Base-by-base conservation (phyloP, 2,888 invertebrate species). In the Amphimallon solstitiale region DNA sequence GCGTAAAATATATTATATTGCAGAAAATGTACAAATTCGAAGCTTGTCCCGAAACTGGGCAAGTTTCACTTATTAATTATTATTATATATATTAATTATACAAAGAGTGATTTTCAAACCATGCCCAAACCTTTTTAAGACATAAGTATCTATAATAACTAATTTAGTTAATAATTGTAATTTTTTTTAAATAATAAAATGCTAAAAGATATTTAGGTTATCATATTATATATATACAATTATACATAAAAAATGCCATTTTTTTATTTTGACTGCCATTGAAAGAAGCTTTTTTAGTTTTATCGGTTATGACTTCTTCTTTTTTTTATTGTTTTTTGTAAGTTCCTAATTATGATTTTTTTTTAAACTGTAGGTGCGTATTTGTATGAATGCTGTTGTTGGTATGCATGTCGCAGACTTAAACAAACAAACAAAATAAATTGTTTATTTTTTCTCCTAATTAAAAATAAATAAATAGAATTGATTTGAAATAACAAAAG, bases 191-290 rank as follows among this genome's bases (percentile, higher is more conserved):
- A 29, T 51, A 29, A 29, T 51, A 51, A 2, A 43, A 15, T 7
- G 43, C 17, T 56, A 45, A 59, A 29, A 59, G 23, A 54, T 38
- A 29, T 37, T 19, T 35, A 38, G 56, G 37, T 56, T 40, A 19
- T n/a, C 17, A 23, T 48, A 19, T 45, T 59, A 34, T 61, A 63
- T 63, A 43, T 63, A 60, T 35, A 38, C 12, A n/a, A 49, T 15
- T 61, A 37, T 61, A 40, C 21, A 49, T 43, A 63, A 64, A 62
- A 69, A 64, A 69, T 73, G 71, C 73, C 71, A 73, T 73, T 72
- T 68, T 63, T 66, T 66, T 70, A 64, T 66, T 71, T 73, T 62
- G 71, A 73, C 73, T 73, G 73, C 73, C 73, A 73, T 73, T 21
- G 29, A 59, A 12, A 38, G 9, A 54, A 40, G 37, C 17, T 68